Conservation (phyloP, 2,113 vertebrate species). For the Candoia aspera region DNA sequence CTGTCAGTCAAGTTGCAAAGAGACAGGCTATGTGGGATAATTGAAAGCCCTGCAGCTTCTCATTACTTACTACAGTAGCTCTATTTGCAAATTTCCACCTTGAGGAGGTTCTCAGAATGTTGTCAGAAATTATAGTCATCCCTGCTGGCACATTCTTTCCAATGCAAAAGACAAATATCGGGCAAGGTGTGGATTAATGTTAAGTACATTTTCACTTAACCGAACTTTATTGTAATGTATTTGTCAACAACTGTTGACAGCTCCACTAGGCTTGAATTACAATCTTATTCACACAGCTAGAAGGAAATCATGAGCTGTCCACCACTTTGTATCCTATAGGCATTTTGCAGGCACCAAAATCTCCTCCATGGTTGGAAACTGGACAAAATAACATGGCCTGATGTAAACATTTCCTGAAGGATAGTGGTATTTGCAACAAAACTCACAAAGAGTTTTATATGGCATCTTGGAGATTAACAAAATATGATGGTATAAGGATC, state of each 20-base stretch:
- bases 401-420: background rate
- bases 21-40: conserved; percentile 69
- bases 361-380: background rate
- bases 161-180: conserved; percentile 34
- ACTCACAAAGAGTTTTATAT: background rate
- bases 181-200: conserved; percentile 45
- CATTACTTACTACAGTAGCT: conserved; percentile 72
- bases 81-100: conserved; percentile 69
- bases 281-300: conserved; percentile 38
- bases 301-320: conserved; percentile 21
- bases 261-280: conserved; percentile 51
- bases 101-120: conserved; percentile 53
- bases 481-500: background rate
- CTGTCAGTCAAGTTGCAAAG: conserved; percentile 78
- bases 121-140: conserved; percentile 31
- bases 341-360: conserved; percentile 21
- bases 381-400: background rate
- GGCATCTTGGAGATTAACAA: background rate
- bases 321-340: conserved; percentile 9
- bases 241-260: conserved; percentile 61
- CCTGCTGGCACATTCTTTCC: conserved; percentile 51
- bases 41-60: conserved; percentile 78
- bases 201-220: conserved; percentile 54
- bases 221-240: conserved; percentile 51
- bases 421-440: background rate